These are phyloP conservation scores for Lacanobia wlatinum DNA, from an alignment of 2,888 invertebrate species.

Conservation along the genomic window DNA sequence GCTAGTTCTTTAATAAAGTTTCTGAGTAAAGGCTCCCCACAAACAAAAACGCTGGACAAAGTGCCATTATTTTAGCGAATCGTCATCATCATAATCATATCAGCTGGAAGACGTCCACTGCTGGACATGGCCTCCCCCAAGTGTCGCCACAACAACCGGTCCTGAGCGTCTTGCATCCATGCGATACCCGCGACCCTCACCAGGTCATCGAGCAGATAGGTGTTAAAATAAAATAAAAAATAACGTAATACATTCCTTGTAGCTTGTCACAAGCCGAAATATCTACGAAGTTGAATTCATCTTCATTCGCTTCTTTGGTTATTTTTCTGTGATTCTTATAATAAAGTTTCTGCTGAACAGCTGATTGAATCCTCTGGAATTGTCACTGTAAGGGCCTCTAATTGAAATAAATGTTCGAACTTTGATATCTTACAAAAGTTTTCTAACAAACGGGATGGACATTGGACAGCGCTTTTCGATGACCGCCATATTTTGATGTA, in stretches of 20 bases:
- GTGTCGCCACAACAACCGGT: too few relatives aligned
- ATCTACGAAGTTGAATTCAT: conserved; percentile 19
- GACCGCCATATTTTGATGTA: neutral
- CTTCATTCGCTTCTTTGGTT: neutral
- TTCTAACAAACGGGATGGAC: neutral
- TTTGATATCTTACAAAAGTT: conserved; percentile 9
- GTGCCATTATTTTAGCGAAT: too few relatives aligned
- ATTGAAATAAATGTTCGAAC: conserved; percentile 22
- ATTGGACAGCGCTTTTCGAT: neutral
- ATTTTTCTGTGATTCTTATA: neutral
- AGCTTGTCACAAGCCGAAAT: conserved; percentile 29
- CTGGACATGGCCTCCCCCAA: too few relatives aligned
- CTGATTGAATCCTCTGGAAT: neutral
- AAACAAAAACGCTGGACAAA: too few relatives aligned
- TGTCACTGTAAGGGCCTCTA: neutral
- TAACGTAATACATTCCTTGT: conserved; percentile 46
- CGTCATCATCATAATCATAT: too few relatives aligned
- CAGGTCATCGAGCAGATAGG: too few relatives aligned
- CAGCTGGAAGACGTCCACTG: too few relatives aligned
- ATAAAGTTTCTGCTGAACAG: neutral
- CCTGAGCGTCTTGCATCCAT: too few relatives aligned
- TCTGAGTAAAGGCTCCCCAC: too few relatives aligned
- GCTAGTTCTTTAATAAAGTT: too few relatives aligned
- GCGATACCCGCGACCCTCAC: too few relatives aligned
- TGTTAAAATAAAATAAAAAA: too few relatives aligned